Base-by-base conservation (phyloP, 2,797 vertebrate species). In the Paratrypauchen microcephalus region DNA sequence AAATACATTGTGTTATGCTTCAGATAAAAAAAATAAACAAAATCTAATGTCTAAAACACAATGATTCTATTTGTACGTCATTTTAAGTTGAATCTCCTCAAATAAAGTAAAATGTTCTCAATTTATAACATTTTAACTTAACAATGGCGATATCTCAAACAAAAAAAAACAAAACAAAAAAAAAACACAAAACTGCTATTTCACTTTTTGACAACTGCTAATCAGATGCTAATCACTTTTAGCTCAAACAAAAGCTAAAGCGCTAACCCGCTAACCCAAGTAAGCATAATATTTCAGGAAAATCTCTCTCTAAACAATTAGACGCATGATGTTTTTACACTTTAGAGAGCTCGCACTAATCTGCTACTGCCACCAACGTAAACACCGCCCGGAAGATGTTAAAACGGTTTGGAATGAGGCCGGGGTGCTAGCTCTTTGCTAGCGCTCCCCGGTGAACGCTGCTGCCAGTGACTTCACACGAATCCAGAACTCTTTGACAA, bases 341-440 rank as follows among this genome's bases (percentile, higher is more conserved):
- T 86, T 87, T 84, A 84, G 74, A 73, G 77, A 83, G 78, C 80
- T 68, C 68, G 77, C 73, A 71, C 65, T 80, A 86, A 89, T 90
- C 85, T 78, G 72, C 64, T 72, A 88, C 74, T 66, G 77, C 75
- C 72, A 70, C 63, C 79, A 81, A 90, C 72, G 82, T 80, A 88
- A 92, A 89, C 89, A 85, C 69, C 77, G 63, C 81, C 90, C 84
- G 89, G 91, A 92, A 86, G 59, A 74, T 72, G 82, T 79, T 84
- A 73, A 89, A 86, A 78, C 81, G 68, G 70, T 88, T 82, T 78
- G 86, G 83, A 88, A 70, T 75, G 66, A 70, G 70, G 77, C 66
- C 66, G n/a, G 16, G 28, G 26, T 11, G 84, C 85, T n/a, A n/a
- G n/a, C n/a, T n/a, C 87, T 90, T 82, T 80, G 84, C 82, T 65